Conservation (phyloP, 2,113 vertebrate species). For the Kobus ellipsiprymnus region DNA sequence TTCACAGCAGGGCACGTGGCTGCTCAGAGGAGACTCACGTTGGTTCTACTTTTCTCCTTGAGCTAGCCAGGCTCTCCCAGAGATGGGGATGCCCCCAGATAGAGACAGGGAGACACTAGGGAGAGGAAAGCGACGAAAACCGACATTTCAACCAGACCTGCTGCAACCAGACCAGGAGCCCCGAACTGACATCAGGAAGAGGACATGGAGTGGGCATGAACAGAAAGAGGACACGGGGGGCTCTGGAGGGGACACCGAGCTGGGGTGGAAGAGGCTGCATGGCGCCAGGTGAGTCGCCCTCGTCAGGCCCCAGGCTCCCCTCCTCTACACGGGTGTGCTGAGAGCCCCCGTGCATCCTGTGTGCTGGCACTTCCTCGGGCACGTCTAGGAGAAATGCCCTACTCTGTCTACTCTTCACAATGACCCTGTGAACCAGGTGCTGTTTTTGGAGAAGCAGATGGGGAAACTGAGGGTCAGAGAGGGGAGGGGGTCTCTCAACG, state of each 20-base stretch:
- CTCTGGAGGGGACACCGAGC: not conserved
- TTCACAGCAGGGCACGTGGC: not conserved
- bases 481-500: not conserved
- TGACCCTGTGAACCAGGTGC: not conserved
- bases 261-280: not conserved
- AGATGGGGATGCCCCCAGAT: not conserved
- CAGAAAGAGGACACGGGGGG: not conserved
- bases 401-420: not conserved
- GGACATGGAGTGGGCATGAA: not conserved
- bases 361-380: not conserved
- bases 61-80: not conserved
- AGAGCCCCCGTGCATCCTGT: not conserved
- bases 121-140: not conserved
- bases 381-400: too few relatives aligned
- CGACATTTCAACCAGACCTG: not conserved
- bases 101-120: not conserved
- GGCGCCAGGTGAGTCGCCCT: not conserved
- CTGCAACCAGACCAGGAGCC: not conserved
- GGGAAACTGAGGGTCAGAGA: constrained; percentile 16
- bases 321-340: not conserved
- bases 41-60: not conserved
- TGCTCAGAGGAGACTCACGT: not conserved
- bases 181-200: not conserved
- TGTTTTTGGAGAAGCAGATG: not conserved
- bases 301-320: not conserved